Conservation (phyloP, 2,113 vertebrate genomes). For the Columba livia region DNA sequence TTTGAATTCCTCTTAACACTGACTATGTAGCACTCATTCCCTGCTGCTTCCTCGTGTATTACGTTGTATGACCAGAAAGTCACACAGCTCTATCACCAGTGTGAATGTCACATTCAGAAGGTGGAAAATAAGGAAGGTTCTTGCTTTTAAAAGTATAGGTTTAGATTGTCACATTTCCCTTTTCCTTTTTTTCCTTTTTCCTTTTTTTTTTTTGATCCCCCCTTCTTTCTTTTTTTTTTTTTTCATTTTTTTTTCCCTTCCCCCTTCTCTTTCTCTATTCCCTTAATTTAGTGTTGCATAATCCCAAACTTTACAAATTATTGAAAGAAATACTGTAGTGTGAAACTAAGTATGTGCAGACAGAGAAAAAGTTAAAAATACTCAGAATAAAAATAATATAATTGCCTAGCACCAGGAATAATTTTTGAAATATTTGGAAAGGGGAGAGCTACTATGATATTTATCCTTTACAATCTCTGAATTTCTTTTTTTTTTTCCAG, state of each 20-base stretch:
- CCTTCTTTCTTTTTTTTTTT: too few species aligned
- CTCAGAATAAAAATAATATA: background rate
- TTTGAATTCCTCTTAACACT: background rate
- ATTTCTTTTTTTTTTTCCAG: background rate
- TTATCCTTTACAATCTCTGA: background rate
- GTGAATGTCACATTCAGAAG: background rate
- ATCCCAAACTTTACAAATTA: background rate
- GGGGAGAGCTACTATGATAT: background rate
- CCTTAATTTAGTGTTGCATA: background rate
- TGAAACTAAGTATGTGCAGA: background rate
- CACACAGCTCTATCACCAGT: background rate
- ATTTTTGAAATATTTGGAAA: background rate
- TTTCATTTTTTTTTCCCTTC: fast-evolving
- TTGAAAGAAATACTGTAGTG: background rate
- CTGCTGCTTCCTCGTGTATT: background rate
- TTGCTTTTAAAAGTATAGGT: background rate
- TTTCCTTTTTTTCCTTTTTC: too few species aligned
- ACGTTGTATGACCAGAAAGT: background rate
- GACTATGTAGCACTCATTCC: background rate
- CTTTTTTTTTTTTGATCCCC: too few species aligned
- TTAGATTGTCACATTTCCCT: background rate
- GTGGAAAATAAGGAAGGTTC: background rate
- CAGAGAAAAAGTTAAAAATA: background rate
- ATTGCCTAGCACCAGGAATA: background rate
- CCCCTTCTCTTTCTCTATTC: background rate